These are phyloP conservation scores for Ranitomeya imitator DNA, from an alignment of 2,113 vertebrate species.

Conservation along the genomic window DNA sequence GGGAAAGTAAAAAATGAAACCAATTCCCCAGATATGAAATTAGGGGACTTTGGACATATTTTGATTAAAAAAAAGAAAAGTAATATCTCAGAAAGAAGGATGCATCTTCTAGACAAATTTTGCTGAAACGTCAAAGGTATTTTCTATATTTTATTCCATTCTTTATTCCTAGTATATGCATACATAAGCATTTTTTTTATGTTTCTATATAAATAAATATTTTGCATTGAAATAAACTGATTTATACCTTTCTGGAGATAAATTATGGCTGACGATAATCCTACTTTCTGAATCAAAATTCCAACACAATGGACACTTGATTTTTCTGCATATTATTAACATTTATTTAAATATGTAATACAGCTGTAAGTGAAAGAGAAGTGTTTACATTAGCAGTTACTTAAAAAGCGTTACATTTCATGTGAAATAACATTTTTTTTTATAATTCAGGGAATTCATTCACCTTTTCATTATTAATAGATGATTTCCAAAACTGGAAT, in stretches of 20 bases:
- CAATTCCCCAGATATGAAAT: no score
- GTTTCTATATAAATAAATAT: conserved; percentile 36
- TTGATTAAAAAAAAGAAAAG: background rate
- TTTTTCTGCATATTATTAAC: conserved; percentile 47
- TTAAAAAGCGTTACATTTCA: conserved; percentile 28
- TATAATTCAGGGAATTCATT: conserved; percentile 36
- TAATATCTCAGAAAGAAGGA: background rate
- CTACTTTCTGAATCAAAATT: conserved; percentile 41
- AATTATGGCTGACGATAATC: conserved; percentile 38
- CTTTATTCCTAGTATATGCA: conserved; percentile 4
- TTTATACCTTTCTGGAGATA: conserved; percentile 26
- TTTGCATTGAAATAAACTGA: conserved; percentile 28
- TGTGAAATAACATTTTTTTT: conserved; percentile 31
- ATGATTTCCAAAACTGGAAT: conserved; percentile 34
- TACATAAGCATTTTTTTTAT: conserved; percentile 28
- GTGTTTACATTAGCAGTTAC: conserved; percentile 40
- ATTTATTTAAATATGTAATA: conserved; percentile 46
- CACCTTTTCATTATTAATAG: conserved; percentile 47
- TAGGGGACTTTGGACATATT: background rate
- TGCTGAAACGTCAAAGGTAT: background rate
- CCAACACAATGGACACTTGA: conserved; percentile 43
- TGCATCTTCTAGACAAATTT: background rate
- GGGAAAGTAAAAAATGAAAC: no score
- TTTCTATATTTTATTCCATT: background rate
- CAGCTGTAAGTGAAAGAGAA: conserved; percentile 38